phyloP scores from a whole-genome alignment of 2,113 vertebrate genomes.

The Callocephalon fimbriatum region DNA sequence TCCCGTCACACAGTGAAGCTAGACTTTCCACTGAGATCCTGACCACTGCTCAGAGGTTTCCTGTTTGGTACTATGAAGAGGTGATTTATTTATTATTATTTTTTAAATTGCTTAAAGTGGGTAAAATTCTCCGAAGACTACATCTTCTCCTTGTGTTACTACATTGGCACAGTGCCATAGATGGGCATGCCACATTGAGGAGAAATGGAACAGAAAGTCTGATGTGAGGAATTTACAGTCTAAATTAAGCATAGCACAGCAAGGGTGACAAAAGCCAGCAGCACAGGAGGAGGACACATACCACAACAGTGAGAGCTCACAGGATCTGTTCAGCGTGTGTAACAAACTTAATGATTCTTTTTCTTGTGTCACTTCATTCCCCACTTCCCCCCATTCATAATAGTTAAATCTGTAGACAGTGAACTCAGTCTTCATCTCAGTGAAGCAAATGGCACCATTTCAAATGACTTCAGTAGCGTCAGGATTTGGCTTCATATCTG shows the following conservation, averaged over 20 bases:
- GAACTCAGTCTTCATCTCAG: conserved; percentile 10
- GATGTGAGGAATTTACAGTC: conserved; percentile 23
- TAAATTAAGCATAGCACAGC: conserved; percentile 23
- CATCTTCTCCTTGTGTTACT: not conserved
- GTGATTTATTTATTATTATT: conserved; percentile 14
- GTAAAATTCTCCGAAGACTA: not conserved
- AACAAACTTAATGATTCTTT: conserved; percentile 14
- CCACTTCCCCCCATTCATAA: conserved; percentile 14
- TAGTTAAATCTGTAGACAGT: conserved; percentile 41
- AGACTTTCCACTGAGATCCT: conserved; percentile 50
- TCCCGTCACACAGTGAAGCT: not conserved
- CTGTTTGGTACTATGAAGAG: conserved; percentile 47
- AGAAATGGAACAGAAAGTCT: conserved; percentile 33
- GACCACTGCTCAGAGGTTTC: conserved; percentile 38
- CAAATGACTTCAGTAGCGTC: not conserved
- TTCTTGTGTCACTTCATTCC: not conserved
- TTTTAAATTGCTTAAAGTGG: not conserved
- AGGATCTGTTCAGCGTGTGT: not conserved
- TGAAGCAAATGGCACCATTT: conserved; percentile 13
- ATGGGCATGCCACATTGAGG: not conserved
- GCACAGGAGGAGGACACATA: not conserved
- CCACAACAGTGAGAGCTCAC: not conserved
- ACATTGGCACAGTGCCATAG: not conserved
- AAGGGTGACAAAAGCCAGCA: conserved; percentile 8
- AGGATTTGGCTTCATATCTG: conserved; percentile 10